These are phyloP conservation scores for Sebastiscus albofasciatus DNA, from an alignment of 2,797 vertebrate species.

Conservation along the genomic window DNA sequence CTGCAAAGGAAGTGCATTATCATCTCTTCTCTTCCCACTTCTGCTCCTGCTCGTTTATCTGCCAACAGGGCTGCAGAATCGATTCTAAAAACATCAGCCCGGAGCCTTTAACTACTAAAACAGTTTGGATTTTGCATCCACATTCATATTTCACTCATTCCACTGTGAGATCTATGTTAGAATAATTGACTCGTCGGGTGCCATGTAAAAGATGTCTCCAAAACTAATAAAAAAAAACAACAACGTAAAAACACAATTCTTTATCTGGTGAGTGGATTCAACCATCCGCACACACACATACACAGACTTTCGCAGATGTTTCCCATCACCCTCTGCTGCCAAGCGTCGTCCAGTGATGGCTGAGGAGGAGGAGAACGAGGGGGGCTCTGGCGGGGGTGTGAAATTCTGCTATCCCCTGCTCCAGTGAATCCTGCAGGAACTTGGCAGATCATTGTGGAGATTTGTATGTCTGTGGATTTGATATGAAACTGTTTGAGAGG, in stretches of 20 bases:
- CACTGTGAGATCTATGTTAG: slow-evolving; percentile 7
- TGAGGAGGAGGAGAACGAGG: slow-evolving; percentile 30
- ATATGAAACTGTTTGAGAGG: slow-evolving; percentile 72
- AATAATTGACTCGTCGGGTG: slow-evolving; percentile 40
- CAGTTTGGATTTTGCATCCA: slow-evolving; percentile 32
- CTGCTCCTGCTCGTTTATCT: slow-evolving; percentile 43
- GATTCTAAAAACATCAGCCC: slow-evolving; percentile 33
- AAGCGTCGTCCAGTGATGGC: slow-evolving; percentile 57
- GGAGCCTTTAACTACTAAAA: slow-evolving; percentile 35
- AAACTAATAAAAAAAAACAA: slow-evolving; percentile 3
- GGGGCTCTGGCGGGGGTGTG: slow-evolving; percentile 51
- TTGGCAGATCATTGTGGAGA: slow-evolving; percentile 77
- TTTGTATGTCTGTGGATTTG: slow-evolving; percentile 76
- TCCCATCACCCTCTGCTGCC: slow-evolving; percentile 70
- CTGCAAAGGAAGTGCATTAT: slow-evolving; percentile 71
- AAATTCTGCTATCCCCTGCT: slow-evolving; percentile 72
- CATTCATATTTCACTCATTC: slow-evolving; percentile 48
- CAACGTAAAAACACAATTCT: slow-evolving; percentile 45
- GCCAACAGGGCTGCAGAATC: slow-evolving; percentile 28
- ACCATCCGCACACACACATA: slow-evolving; percentile 36
- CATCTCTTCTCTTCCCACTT: slow-evolving; percentile 40
- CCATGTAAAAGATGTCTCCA: slow-evolving; percentile 22
- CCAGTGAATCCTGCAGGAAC: slow-evolving; percentile 72
- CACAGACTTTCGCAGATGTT: slow-evolving; percentile 73
- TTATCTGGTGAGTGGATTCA: slow-evolving; percentile 55